A percentile compares a stretch with the other conserved stretches of the same genome.
These are phyloP conservation scores for Drosophila macrospina DNA, from an alignment of 2,888 invertebrate species.

Conservation along the genomic window DNA sequence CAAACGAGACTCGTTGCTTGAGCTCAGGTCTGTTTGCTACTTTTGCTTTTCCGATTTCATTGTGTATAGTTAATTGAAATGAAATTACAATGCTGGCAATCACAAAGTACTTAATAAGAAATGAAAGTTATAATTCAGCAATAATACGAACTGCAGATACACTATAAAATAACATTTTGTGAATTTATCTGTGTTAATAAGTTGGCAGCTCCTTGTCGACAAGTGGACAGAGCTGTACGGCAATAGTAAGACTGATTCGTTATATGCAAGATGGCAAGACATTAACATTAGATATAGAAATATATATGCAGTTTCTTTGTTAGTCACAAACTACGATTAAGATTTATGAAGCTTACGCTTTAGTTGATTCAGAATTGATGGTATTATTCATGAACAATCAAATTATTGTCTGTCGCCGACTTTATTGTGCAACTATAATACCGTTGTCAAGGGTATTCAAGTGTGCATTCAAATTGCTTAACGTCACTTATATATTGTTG, in stretches of 20 bases:
- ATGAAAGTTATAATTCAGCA: slow-evolving; percentile 40
- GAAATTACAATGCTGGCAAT: slow-evolving; percentile 62
- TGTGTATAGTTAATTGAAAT: slow-evolving; percentile 76
- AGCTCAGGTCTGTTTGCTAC: slow-evolving; percentile 41
- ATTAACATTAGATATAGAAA: no score
- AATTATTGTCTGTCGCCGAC: background rate
- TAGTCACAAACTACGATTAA: no score
- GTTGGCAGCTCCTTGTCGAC: no score
- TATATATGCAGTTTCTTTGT: no score
- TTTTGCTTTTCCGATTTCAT: slow-evolving; percentile 69
- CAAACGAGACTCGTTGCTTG: background rate
- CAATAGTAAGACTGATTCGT: background rate
- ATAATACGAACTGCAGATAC: slow-evolving; percentile 1
- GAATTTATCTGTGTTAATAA: background rate
- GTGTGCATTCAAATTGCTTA: slow-evolving; percentile 43
- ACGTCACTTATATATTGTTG: slow-evolving; percentile 47
- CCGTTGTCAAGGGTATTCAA: slow-evolving; percentile 35
- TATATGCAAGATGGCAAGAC: no score
- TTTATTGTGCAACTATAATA: slow-evolving; percentile 1
- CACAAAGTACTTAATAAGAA: slow-evolving; percentile 51
- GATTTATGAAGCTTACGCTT: no score
- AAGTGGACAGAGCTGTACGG: background rate
- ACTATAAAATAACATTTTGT: background rate
- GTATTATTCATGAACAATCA: no score
- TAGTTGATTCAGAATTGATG: no score